Evolutionary conservation across 2,888 invertebrate species (phyloP), one percentile per base, ranked within the genome.

Genomic region (Melieria omissa): DNA sequence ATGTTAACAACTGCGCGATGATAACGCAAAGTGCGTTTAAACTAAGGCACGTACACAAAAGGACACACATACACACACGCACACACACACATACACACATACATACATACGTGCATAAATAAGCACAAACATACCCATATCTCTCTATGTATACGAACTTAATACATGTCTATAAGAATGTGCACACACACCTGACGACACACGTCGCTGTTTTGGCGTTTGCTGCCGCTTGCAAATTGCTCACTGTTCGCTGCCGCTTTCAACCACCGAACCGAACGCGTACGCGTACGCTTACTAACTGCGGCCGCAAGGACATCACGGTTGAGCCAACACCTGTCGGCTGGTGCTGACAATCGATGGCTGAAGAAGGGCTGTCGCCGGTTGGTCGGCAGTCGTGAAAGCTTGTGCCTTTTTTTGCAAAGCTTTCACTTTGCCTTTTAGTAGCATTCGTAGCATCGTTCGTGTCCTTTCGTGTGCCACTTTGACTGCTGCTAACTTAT

Each of bases 311-410:
- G 55, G 64, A 64, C 70, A 64, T 47, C 57, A 16, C 55, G 47
- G 16, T 46, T 46, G 54, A 63, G 64, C 63, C 57, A 58, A 64
- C 63, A 67, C 67, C 67, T 67, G 67, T 67, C 67, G 67, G 52
- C 67, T 67, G 67, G 29, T 29, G 29, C 29, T 29, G 29, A 29
- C 29, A 29, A 29, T 29, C 29, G 29, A 29, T 29, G 29, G 29
- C 2, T 29, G 29, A 29, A 29, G 29, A 29, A 29, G 29, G 29
- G 29, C 29, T 29, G 29, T 2, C 29, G 29, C 29, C 29, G 1
- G 29, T 29, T 29, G 29, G 29, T 29, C 29, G 29, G 29, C 29
- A 29, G 29, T 29, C 29, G 29, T 3, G 29, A 29, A 29, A 29
- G 29, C 29, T 29, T 29, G n/a, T 29, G 29, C 1, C 29, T 29